Evolutionary conservation across 1,140 invertebrate genomes (phyloP), one percentile per base, ranked within the genome.

Genomic region (Calosoma granatense): DNA sequence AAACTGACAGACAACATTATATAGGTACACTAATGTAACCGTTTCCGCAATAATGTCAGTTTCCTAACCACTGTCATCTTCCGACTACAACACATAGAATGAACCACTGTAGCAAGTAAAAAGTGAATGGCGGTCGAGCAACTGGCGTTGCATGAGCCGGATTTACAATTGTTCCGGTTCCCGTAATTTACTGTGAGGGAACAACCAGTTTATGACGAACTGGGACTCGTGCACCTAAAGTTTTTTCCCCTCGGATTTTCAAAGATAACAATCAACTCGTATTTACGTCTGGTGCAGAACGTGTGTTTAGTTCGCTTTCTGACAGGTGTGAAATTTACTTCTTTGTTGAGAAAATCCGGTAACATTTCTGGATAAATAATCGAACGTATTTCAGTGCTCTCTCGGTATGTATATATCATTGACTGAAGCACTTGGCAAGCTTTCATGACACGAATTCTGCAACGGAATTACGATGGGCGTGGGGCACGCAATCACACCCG

Each of bases 21-120:
- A 47, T 47, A n/a, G n/a, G n/a, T n/a, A n/a, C n/a, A 47, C 41
- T 47, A 47, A 47, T 47, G 41, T 47, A 47, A 47, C 41, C 41
- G 15, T 6, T 12, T 47, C 41, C 41, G 41, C 9, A 17, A 12
- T 12, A 47, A 47, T 17, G 41, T 47, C 41, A 47, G 9, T 17
- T 47, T 36, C 6, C 15, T 9, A 12, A 12, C 41, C 15, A 17
- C 26, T 6, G 14, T 14, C 26, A 30, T 30, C 26, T 30, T 30
- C 26, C 26, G 26, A 30, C 26, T 6, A 30, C 26, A 30, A 6
- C 26, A 4, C 6, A n/a, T n/a, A n/a, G n/a, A n/a, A n/a, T n/a
- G n/a, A n/a, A n/a, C n/a, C n/a, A n/a, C n/a, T n/a, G n/a, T n/a
- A n/a, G n/a, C n/a, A n/a, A n/a, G n/a, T n/a, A n/a, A n/a, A n/a